Evolutionary conservation across 2,113 vertebrate species (phyloP).

Genomic region (Meriones unguiculatus): DNA sequence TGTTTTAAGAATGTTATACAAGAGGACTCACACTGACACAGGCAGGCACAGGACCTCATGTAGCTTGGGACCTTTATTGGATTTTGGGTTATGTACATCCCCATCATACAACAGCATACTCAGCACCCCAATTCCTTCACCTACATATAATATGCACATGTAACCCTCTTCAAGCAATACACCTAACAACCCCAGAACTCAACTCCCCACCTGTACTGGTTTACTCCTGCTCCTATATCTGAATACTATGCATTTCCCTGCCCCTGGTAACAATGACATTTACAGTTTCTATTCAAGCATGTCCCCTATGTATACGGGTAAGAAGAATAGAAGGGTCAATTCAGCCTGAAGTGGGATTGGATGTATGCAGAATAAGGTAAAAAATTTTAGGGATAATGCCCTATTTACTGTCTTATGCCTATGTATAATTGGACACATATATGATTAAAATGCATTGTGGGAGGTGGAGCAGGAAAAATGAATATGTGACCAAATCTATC

Average conservation of each 20-base stretch:
- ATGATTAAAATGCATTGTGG: background rate
- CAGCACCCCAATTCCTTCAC: background rate
- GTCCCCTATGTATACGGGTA: background rate
- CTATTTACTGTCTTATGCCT: background rate
- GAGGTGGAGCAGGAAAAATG: background rate
- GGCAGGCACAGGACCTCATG: background rate
- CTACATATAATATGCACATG: background rate
- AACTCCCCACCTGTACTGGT: background rate
- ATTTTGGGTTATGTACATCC: background rate
- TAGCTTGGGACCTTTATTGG: background rate
- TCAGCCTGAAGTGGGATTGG: background rate
- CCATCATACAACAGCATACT: background rate
- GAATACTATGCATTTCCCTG: background rate
- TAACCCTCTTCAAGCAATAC: background rate
- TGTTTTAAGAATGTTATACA: conserved; percentile 38
- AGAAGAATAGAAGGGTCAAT: background rate
- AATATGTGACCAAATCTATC: background rate
- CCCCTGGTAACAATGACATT: background rate
- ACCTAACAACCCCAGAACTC: background rate
- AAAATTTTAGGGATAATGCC: background rate
- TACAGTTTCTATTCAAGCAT: background rate
- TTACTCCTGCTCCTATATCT: background rate
- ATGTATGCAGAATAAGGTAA: background rate
- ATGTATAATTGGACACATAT: background rate
- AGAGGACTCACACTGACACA: background rate